These are phyloP conservation scores for Bolinopsis microptera DNA, from an alignment of 37 sponge, comb jelly and placozoan genomes.

Conservation along the genomic window DNA sequence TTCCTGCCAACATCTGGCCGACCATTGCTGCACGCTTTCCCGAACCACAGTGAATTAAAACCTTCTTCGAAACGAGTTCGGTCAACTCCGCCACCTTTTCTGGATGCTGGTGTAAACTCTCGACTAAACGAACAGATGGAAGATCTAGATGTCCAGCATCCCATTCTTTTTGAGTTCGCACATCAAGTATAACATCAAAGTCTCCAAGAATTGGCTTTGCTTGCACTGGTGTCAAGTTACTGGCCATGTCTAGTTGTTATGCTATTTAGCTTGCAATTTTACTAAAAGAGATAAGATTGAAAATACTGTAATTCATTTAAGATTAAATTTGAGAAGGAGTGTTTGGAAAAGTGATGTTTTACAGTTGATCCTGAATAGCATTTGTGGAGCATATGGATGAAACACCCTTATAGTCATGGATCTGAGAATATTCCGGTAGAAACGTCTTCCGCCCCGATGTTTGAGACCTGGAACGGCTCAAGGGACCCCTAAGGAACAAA, in stretches of 20 bases:
- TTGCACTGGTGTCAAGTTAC: not conserved
- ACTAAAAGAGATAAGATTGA: no score
- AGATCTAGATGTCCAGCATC: constrained; percentile 49
- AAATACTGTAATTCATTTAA: no score
- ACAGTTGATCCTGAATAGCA: no score
- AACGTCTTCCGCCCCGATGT: no score
- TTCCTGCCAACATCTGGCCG: not conserved
- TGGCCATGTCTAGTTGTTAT: constrained; percentile 31
- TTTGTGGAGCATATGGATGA: no score
- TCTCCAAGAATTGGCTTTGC: not conserved
- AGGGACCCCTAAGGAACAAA: no score
- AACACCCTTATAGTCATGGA: no score
- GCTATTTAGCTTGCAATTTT: no score
- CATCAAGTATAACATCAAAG: constrained; percentile 54
- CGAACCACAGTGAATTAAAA: constrained; percentile 15
- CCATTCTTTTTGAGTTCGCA: constrained; percentile 1
- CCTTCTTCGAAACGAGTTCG: constrained; percentile 20
- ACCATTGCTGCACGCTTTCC: not conserved
- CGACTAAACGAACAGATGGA: not conserved
- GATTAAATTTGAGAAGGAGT: no score
- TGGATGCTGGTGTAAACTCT: not conserved
- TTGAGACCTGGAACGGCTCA: no score
- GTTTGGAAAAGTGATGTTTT: no score
- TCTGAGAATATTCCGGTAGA: no score
- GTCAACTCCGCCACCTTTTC: constrained; percentile 21